Conservation (phyloP, 2,797 vertebrate genomes). For the Smutsia gigantea region DNA sequence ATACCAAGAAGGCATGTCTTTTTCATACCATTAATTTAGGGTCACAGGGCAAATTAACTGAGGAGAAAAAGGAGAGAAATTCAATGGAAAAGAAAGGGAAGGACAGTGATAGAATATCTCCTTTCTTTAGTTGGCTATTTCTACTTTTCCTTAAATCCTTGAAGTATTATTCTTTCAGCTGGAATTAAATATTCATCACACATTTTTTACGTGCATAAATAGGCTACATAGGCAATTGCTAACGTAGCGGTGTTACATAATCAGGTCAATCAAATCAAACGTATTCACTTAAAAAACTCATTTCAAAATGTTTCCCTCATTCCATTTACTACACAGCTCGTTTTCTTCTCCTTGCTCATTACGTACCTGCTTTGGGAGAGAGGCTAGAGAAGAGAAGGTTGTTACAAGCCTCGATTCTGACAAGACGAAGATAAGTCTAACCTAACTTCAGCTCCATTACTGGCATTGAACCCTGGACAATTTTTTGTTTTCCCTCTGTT, state of each 20-base stretch:
- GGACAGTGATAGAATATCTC: neutral
- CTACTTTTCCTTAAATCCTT: neutral
- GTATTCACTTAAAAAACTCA: neutral
- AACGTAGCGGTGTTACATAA: neutral
- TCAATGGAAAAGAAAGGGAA: neutral
- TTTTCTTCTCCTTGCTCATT: neutral
- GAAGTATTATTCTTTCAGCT: neutral
- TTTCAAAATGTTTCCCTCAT: neutral
- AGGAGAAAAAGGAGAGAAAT: neutral
- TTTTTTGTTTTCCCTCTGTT: neutral
- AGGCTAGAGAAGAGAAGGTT: neutral
- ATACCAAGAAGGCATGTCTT: neutral
- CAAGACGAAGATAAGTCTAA: neutral
- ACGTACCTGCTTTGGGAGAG: neutral
- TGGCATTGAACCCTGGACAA: neutral
- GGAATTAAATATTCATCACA: neutral
- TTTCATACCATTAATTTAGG: neutral
- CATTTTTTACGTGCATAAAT: neutral
- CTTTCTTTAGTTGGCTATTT: neutral
- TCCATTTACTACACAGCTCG: neutral
- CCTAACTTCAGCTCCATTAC: neutral
- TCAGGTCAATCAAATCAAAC: neutral
- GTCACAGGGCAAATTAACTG: neutral
- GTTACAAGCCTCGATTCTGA: neutral
- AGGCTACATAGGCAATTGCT: neutral